Base-by-base conservation (phyloP, 2,888 invertebrate species). In the Microplitis manilae region DNA sequence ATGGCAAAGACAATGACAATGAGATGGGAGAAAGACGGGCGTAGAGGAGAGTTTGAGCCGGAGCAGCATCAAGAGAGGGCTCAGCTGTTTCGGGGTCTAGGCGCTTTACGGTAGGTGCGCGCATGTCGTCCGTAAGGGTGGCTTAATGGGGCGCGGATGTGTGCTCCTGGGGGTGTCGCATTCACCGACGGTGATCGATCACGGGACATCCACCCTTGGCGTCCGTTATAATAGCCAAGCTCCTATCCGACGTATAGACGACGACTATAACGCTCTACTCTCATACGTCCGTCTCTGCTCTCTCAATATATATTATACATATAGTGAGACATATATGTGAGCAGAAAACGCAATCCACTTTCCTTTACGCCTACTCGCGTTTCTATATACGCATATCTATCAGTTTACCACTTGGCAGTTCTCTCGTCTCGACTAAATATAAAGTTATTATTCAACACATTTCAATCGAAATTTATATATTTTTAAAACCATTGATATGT, bases 91-190 rank as follows among this genome's bases (percentile, higher is more conserved):
- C 72, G 81, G 74, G 74, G 73, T 74, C 74, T 73, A 76, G 77
- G 77, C 75, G 79, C 75, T 81, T 77, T 77, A 81, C 81, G 81
- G 79, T 83, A 83, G 83, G 82, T 83, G 82, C 80, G 85, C 83
- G 81, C 83, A 83, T 82, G 85, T 84, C 80, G 81, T 73, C 79
- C 77, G 84, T 79, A 85, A 87, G 85, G 86, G 86, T 82, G 84
- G 85, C 85, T 87, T 87, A 88, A 87, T 87, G 88, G 88, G 88
- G 87, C 87, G 87, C 86, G 87, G 86, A 87, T 88, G 84, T 84
- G 87, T 85, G 85, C 84, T 83, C 84, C 84, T 84, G 84, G 85
- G 87, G 87, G 86, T 88, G 88, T 87, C 86, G 86, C 85, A 86
- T 88, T 88, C 87, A 87, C 83, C 82, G 82, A 81, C 78, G 83